Percentiles rank a stretch among this genome's conserved stretches.
phyloP scores from a whole-genome alignment of 2,797 vertebrate species.

The Trematomus bernacchii region DNA sequence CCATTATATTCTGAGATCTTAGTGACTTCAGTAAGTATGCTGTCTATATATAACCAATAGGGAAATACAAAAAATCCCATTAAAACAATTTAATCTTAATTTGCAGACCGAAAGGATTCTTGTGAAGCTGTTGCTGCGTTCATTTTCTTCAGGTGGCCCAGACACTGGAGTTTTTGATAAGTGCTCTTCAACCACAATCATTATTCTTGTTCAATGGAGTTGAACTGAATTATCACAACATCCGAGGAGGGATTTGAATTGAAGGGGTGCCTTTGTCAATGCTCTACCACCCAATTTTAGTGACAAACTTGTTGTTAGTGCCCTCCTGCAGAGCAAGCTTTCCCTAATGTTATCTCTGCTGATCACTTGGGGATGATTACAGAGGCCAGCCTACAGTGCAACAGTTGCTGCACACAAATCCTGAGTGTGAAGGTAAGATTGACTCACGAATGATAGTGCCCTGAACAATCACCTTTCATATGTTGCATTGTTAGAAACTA shows the following conservation, averaged over 20 bases:
- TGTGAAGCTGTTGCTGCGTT: constrained; percentile 24
- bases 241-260: constrained; percentile 67
- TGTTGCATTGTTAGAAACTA: constrained; percentile 46
- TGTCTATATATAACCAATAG: not conserved
- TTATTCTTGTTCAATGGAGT: constrained; percentile 63
- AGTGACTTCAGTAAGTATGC: not conserved
- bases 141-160: constrained; percentile 57
- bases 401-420: constrained; percentile 47
- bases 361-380: constrained; percentile 71
- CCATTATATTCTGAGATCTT: not conserved
- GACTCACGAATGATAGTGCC: constrained; percentile 38
- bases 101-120: constrained; percentile 14
- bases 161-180: constrained; percentile 59
- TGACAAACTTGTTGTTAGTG: constrained; percentile 57
- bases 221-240: constrained; percentile 72
- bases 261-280: constrained; percentile 61
- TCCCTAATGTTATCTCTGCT: constrained; percentile 59
- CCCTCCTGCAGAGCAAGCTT: constrained; percentile 51
- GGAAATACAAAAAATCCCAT: not conserved
- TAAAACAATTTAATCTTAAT: not conserved
- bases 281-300: constrained; percentile 63
- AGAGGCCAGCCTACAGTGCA: constrained; percentile 37
- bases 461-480: constrained; percentile 53
- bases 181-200: constrained; percentile 57
- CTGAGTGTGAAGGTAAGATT: constrained; percentile 13